A percentile compares a stretch with the other conserved stretches of the same genome.
phyloP scores from a whole-genome alignment of 2,113 vertebrate genomes.

The Rhabdomys dilectus region DNA sequence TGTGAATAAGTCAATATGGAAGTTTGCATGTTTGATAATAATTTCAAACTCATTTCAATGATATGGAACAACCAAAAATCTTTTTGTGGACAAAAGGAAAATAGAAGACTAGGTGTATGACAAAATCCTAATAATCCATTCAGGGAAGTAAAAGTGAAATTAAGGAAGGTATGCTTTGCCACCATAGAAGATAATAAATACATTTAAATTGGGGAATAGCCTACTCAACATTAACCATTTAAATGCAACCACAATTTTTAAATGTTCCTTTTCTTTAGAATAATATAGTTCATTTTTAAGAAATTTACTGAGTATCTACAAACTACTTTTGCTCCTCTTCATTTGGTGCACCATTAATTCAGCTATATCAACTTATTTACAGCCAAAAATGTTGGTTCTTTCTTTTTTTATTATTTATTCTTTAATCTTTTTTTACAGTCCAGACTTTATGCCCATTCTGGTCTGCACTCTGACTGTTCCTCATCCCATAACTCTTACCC shows the following conservation, averaged over 20 bases:
- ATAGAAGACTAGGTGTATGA: neutral
- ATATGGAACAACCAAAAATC: neutral
- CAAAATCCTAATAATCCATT: constrained; percentile 29
- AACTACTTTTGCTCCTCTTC: neutral
- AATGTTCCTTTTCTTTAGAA: constrained; percentile 15
- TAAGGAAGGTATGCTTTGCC: neutral
- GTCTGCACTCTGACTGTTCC: no score
- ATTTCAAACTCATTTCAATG: constrained; percentile 32
- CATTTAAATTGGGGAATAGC: neutral
- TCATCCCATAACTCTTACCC: no score
- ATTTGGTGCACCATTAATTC: neutral
- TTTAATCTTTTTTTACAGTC: no score
- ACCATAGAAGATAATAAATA: neutral
- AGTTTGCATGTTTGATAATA: neutral
- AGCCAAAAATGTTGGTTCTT: neutral
- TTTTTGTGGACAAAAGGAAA: neutral
- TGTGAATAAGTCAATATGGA: neutral
- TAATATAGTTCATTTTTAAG: constrained; percentile 44
- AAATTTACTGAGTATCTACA: neutral
- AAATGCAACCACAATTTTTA: neutral
- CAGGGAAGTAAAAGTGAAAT: constrained; percentile 6
- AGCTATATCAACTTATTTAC: neutral
- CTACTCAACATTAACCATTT: neutral
- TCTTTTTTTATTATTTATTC: neutral
- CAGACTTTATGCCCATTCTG: no score